Evolutionary conservation across 2,888 invertebrate species (phyloP), one percentile per base, ranked within the genome.

Genomic region (Mycalesis mineus): DNA sequence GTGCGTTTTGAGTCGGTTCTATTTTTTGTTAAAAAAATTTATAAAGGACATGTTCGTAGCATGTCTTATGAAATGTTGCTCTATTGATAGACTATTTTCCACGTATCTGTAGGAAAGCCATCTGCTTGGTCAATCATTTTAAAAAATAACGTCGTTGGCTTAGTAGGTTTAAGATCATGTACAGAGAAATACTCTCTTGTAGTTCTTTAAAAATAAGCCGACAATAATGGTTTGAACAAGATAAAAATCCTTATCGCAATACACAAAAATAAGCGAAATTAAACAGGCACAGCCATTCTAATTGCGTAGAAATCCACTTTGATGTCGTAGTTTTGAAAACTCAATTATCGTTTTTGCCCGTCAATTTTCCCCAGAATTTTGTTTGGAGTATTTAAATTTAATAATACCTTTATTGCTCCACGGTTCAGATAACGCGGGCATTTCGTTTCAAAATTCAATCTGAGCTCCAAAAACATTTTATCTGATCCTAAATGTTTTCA

Each of bases 361-460:
- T 52, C 52, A 52, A 52, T 52, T 52, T 42, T 13, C 17, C 33
- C 33, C 9, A 17, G 41, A 52, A 40, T 52, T 52, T 52, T 41
- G 41, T 52, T 52, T 41, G 52, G 52, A 42, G 52, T 52, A 52
- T 52, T 52, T 42, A 52, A 52, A 52, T 52, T 52, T 52, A 52
- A 52, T 52, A 52, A 42, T 42, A 42, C 52, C 52, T 52, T 52
- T 52, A 52, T 52, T 52, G 42, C 52, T 33, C 52, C 33, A 42
- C 42, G 52, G 52, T 42, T 52, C 52, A 52, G 52, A 52, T 52
- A 52, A 52, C 41, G 39, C 22, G 52, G 31, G 42, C 29, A 7
- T 42, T 52, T 52, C 52, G 39, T 49, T 49, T 52, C 52, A 42
- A 52, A 41, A 42, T 52, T 33, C 52, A 52, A 52, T 42, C 52